Evolutionary conservation across 2,888 invertebrate genomes (phyloP), one percentile per base, ranked within the genome.

Genomic region (Caenorhabditis becei): DNA sequence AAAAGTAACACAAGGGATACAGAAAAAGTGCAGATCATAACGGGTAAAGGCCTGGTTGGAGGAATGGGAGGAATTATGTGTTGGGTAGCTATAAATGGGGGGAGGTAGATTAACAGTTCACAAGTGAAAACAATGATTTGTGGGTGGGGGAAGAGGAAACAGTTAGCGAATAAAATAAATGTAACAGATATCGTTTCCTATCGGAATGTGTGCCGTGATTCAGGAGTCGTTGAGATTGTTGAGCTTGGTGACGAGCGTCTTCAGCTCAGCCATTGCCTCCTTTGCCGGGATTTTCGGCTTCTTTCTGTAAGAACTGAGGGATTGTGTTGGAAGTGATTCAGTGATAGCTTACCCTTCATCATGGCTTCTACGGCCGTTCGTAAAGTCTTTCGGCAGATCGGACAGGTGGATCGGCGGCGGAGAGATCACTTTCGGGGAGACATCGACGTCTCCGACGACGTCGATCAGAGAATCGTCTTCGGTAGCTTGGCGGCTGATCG

Each of bases 391-490:
- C 2, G 49, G 18, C 1, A 37, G 18, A 7, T 66, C 58, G 16
- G 59, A 16, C 1, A 61, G n/a, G 7, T 24, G 23, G 16, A 66
- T 37, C 4, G 67, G 71, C 7, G 79, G 72, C 28, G 80, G 67
- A 18, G 74, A 66, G 23, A 65, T 37, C 4, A 62, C n/a, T 8
- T n/a, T 37, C 18, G 47, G 53, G 61, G 61, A 66, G 4, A 35
- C 26, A 10, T 66, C 61, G 8, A 53, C 10, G 51, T 80, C 80
- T 28, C 66, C 71, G 16, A 80, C 80, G 3, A 80, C 80, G 35
- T 80, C 80, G 5, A 80, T 80, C n/a, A 65, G 80, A 23, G 66
- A 71, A 16, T 80, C 77, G 3, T 65, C 75, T 2, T 75, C 66
- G 24, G 24, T 24, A 0, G 74, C 37, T 11, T 51, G 58, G n/a